These are phyloP conservation scores for Solenopsis fugax DNA, from an alignment of 1,140 invertebrate genomes.

Conservation along the genomic window DNA sequence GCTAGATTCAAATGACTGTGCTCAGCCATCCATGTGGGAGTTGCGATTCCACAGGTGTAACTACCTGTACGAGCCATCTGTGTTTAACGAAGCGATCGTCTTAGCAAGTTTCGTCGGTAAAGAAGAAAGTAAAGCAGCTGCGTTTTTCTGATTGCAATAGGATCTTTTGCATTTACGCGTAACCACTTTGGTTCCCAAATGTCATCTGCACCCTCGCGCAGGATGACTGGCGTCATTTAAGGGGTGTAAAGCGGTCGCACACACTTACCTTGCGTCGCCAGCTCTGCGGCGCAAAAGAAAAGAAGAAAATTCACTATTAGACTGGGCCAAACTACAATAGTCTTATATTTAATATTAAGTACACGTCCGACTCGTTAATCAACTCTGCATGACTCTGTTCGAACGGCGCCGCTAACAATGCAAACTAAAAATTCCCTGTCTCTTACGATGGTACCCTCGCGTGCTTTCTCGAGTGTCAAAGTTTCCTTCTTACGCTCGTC, in stretches of 20 bases:
- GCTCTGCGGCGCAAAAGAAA: conserved; percentile 84
- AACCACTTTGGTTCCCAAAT: conserved; percentile 33
- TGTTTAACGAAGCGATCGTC: conserved; percentile 46
- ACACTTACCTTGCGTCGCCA: conserved; percentile 85
- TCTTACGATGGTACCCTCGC: background rate
- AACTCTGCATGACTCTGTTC: background rate
- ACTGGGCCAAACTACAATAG: conserved; percentile 21
- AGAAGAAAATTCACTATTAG: conserved; percentile 77
- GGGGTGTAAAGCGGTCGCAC: conserved; percentile 59
- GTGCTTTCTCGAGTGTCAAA: background rate
- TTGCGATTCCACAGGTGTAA: conserved; percentile 17
- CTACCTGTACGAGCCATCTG: conserved; percentile 60
- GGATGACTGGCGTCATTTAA: background rate
- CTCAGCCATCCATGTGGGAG: background rate
- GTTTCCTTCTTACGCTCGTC: background rate
- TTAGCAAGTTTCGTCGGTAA: conserved; percentile 46
- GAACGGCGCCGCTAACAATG: background rate
- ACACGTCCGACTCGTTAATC: conserved; percentile 12
- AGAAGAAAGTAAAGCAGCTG: conserved; percentile 19
- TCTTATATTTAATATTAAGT: conserved; percentile 33
- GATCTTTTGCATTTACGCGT: background rate
- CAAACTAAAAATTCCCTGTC: background rate
- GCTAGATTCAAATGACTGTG: background rate
- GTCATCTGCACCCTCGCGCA: background rate
- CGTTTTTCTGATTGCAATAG: background rate